Conservation (phyloP, 2,113 vertebrate species). For the Mellivora capensis region DNA sequence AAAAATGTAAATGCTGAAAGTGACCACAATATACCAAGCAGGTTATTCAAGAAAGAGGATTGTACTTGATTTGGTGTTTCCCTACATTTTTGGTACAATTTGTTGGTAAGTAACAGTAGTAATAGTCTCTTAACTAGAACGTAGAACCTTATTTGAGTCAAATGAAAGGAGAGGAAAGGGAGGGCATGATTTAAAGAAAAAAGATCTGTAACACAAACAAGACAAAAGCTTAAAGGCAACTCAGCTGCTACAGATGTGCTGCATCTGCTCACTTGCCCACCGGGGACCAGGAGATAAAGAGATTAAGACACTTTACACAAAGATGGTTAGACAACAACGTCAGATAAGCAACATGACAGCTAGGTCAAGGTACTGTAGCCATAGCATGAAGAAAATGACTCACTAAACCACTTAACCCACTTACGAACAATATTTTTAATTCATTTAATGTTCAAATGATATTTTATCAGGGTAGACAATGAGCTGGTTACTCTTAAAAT, state of each 20-base stretch:
- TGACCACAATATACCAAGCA: constrained; percentile 10
- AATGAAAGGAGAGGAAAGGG: neutral
- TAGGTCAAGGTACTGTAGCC: neutral
- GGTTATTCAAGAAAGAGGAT: constrained; percentile 9
- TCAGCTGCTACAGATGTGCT: constrained; percentile 64
- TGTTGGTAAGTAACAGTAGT: neutral
- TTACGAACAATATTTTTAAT: neutral
- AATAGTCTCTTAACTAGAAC: neutral
- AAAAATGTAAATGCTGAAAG: constrained; percentile 41
- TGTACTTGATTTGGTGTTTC: neutral
- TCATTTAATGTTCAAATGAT: neutral
- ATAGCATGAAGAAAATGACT: neutral
- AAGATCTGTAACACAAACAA: constrained; percentile 56
- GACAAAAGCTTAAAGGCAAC: constrained; percentile 40
- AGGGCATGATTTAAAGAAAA: neutral
- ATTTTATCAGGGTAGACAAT: neutral
- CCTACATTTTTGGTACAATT: neutral
- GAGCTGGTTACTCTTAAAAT: neutral
- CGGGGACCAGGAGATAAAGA: constrained; percentile 60
- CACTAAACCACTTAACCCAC: neutral
- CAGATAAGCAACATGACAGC: constrained; percentile 37
- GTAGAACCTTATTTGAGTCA: neutral
- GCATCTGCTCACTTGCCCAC: constrained; percentile 72
- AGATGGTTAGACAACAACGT: constrained; percentile 50
- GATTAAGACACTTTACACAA: constrained; percentile 61